Conservation (phyloP, 2,797 vertebrate species). For the Characodon lateralis region DNA sequence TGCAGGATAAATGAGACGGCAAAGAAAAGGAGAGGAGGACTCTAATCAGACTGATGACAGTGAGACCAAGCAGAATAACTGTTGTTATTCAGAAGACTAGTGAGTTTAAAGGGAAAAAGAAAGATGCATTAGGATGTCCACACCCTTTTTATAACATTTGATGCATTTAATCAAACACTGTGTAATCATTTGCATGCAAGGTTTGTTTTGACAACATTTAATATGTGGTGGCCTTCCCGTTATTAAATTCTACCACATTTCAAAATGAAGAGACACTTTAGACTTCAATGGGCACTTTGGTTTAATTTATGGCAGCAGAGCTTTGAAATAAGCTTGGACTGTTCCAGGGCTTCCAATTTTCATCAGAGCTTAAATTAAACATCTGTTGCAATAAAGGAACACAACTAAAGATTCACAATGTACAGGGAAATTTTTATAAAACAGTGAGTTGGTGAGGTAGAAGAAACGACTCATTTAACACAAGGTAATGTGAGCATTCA, state of each 20-base stretch:
- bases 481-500: no score
- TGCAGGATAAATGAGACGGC: constrained; percentile 57
- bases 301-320: neutral
- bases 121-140: neutral
- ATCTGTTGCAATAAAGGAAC: neutral
- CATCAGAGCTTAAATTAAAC: neutral
- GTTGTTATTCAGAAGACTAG: constrained; percentile 38
- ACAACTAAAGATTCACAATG: neutral
- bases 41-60: constrained; percentile 63
- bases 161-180: neutral
- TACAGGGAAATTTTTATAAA: neutral
- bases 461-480: neutral
- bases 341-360: neutral
- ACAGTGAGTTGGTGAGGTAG: neutral
- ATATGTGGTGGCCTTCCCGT: neutral
- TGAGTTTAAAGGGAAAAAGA: constrained; percentile 20
- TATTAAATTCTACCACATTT: neutral
- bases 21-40: constrained; percentile 45
- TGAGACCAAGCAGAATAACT: constrained; percentile 36
- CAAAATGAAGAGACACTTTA: neutral
- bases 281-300: neutral
- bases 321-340: neutral
- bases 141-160: neutral
- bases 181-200: neutral
- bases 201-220: neutral